Evolutionary conservation across 2,888 invertebrate genomes (phyloP).

Genomic region (Endotricha flammealis): DNA sequence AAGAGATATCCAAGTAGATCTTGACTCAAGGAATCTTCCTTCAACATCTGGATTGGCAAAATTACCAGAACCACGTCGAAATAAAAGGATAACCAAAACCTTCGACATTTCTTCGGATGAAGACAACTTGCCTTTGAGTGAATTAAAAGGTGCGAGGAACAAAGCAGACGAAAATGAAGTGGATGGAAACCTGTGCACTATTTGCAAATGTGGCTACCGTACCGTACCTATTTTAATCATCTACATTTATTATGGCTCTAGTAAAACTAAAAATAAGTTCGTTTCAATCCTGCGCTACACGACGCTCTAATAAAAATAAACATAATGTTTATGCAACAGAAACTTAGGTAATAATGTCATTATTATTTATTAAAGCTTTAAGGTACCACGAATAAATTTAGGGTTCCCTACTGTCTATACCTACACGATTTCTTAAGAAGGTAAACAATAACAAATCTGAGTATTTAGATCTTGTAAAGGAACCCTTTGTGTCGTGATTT

Average conservation of each 20-base stretch:
- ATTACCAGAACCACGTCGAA: conserved; percentile 3
- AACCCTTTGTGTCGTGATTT: conserved; percentile 20
- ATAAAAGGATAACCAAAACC: not conserved
- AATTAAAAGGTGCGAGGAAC: not conserved
- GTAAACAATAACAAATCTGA: conserved; percentile 7
- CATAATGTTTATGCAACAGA: no score
- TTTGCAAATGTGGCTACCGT: conserved; percentile 1
- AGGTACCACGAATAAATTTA: no score
- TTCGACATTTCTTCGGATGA: conserved; percentile 4
- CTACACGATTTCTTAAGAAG: not conserved
- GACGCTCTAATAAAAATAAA: no score
- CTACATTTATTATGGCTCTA: no score
- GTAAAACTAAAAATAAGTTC: no score
- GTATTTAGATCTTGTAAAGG: conserved; percentile 11
- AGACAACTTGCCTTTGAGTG: conserved; percentile 3
- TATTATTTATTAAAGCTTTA: no score
- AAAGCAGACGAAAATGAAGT: conserved; percentile 3
- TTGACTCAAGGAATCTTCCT: conserved; percentile 2
- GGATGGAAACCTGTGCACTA: conserved; percentile 1
- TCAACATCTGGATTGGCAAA: conserved; percentile 3
- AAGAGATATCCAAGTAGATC: conserved; percentile 8
- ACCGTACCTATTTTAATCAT: no score
- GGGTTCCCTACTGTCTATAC: conserved; percentile 1
- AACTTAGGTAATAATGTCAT: no score
- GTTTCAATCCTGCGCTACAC: no score